Base-by-base conservation (phyloP, 2,797 vertebrate genomes). In the Erithacus rubecula region DNA sequence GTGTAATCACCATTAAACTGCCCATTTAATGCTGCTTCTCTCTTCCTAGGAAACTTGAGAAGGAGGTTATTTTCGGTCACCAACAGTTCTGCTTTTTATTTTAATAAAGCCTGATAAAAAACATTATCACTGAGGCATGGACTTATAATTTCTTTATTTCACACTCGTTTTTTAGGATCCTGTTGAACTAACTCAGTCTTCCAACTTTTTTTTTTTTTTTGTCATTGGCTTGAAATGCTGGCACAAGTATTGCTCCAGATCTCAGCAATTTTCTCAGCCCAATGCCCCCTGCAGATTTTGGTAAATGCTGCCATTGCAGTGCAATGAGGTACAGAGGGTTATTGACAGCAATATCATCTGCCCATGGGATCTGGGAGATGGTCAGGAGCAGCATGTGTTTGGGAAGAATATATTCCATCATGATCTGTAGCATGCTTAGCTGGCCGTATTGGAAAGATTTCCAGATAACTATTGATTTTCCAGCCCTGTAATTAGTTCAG, bases 401-500 rank as follows among this genome's bases (percentile, higher is more conserved):
- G 52, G 53, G 72, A 83, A 44, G 65, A 67, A 70, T 69, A 53
- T 93, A 79, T 60, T 74, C 69, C 87, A 93, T 55, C 39, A 36
- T 39, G 67, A 47, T 84, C 60, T 36, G 37, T 3, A 43, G 58
- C 43, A 18, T 6, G 43, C 65, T 89, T 74, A 51, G 89, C 27
- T 76, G 77, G 75, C 60, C 0, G 0, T 74, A 87, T 75, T 83
- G 94, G 87, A 92, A 95, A 89, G 92, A 89, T 90, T 92, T 94
- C 43, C 81, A 78, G 87, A 87, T 87, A 92, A 65, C 17, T 10
- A 94, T 96, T 5, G 95, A 96, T 94, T 94, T 94, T 91, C 78
- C 89, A 69, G 58, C 6, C 60, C 78, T 85, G 53, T 92, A 96
- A 96, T 96, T 95, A 95, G 93, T 89, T 68, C 83, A 68, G 86